A percentile compares a stretch with the other conserved stretches of the same genome.
Evolutionary conservation across 2,888 invertebrate species (phyloP).

Genomic region (Chymomyza fuscimana): DNA sequence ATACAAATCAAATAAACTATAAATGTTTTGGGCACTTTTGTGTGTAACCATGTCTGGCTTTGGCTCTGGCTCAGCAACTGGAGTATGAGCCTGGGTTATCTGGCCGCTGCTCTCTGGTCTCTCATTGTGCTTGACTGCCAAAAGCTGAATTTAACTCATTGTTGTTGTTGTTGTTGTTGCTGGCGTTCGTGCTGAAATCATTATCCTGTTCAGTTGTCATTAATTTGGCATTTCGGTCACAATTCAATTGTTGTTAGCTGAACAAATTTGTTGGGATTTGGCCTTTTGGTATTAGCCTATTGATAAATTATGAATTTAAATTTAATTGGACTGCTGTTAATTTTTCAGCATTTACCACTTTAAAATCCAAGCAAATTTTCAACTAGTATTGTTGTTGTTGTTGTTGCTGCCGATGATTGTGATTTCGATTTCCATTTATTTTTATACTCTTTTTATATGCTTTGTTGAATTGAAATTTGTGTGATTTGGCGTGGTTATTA

Average conservation of each 20-base stretch:
- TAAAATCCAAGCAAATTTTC: slow-evolving; percentile 1
- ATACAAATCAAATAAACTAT: slow-evolving; percentile 57
- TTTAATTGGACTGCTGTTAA: slow-evolving; percentile 10
- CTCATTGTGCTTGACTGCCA: background rate
- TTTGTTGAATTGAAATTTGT: slow-evolving; percentile 54
- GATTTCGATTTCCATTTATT: background rate
- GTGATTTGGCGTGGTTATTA: slow-evolving; percentile 55
- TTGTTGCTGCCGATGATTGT: background rate
- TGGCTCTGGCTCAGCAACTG: background rate
- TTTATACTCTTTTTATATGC: slow-evolving; percentile 5
- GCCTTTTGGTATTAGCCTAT: slow-evolving; percentile 9
- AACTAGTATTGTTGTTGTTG: background rate
- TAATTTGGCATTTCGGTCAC: slow-evolving; percentile 45
- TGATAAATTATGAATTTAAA: slow-evolving; percentile 19
- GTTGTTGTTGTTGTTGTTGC: slow-evolving; percentile 24
- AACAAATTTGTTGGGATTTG: background rate
- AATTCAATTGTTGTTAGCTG: slow-evolving; percentile 8
- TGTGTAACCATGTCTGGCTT: background rate
- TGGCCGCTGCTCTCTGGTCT: too few species aligned
- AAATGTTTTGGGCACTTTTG: slow-evolving; percentile 42
- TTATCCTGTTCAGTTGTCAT: slow-evolving; percentile 72
- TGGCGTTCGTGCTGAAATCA: slow-evolving; percentile 66
- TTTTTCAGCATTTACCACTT: background rate
- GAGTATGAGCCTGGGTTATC: background rate
- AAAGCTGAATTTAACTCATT: background rate